Evolutionary conservation across 2,113 vertebrate species (phyloP).

Genomic region (Prinia subflava): DNA sequence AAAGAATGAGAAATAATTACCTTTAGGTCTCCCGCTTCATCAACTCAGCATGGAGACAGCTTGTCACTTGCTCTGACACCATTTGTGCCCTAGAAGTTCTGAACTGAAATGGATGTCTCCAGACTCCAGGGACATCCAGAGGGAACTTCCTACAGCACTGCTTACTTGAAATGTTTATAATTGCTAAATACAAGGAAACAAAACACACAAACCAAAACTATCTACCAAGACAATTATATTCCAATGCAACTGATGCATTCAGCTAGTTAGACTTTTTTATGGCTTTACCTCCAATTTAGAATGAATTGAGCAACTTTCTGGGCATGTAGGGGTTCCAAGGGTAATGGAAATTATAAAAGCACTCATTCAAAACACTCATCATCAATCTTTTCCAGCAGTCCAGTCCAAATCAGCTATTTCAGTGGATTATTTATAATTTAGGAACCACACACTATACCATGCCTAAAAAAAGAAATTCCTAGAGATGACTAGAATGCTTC

Average conservation of each 20-base stretch:
- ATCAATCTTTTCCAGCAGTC: constrained; percentile 27
- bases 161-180: neutral
- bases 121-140: neutral
- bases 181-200: constrained; percentile 4
- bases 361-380: neutral
- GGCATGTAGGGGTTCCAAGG: neutral
- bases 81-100: neutral
- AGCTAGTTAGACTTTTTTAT: neutral
- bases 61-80: neutral
- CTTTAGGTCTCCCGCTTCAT: neutral
- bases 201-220: neutral
- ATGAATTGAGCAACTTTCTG: neutral
- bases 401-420: neutral
- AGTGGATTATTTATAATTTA: neutral
- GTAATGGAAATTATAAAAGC: neutral
- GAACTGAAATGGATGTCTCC: neutral
- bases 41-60: neutral
- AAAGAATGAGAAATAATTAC: neutral
- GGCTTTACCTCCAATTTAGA: neutral
- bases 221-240: neutral
- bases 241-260: neutral
- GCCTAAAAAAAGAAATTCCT: neutral
- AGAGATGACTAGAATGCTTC: neutral
- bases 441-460: neutral
- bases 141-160: neutral